Conservation (phyloP, 1,140 invertebrate genomes). For the Aphidius gifuensis region DNA sequence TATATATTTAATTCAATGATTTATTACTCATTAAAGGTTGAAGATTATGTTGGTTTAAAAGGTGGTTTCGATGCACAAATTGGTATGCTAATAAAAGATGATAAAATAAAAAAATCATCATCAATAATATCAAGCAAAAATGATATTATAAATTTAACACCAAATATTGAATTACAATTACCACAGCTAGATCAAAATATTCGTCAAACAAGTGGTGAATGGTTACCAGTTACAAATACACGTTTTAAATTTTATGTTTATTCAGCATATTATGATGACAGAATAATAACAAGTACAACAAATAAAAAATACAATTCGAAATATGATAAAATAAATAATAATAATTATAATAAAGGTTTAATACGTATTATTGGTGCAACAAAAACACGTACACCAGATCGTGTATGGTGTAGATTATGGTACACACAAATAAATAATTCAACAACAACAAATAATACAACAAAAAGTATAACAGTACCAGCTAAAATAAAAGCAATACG, state of each 20-base stretch:
- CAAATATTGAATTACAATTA: constrained; percentile 46
- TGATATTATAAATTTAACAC: constrained; percentile 45
- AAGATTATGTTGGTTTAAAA: constrained; percentile 51
- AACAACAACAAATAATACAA: constrained; percentile 34
- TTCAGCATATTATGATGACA: constrained; percentile 81
- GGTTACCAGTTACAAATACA: constrained; percentile 53
- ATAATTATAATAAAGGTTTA: constrained; percentile 51
- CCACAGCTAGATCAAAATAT: constrained; percentile 47
- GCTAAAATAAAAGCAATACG: constrained; percentile 81
- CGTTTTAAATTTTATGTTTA: constrained; percentile 87
- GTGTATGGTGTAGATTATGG: constrained; percentile 86
- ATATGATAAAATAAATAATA: not conserved
- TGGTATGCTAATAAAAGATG: constrained; percentile 39
- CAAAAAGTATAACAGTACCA: constrained; percentile 64
- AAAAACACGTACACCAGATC: constrained; percentile 75
- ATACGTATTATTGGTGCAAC: constrained; percentile 83
- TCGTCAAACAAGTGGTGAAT: constrained; percentile 49
- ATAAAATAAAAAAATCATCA: constrained; percentile 31
- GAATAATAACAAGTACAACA: constrained; percentile 56
- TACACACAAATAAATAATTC: constrained; percentile 52
- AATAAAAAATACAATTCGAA: constrained; percentile 12
- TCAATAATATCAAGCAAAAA: constrained; percentile 39
- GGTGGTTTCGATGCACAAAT: constrained; percentile 50
- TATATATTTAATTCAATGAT: constrained; percentile 1
- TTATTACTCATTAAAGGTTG: constrained; percentile 35